Percentiles rank a stretch among this genome's conserved stretches.
Conservation (phyloP, 2,888 invertebrate genomes). For the Cantharis lateralis region DNA sequence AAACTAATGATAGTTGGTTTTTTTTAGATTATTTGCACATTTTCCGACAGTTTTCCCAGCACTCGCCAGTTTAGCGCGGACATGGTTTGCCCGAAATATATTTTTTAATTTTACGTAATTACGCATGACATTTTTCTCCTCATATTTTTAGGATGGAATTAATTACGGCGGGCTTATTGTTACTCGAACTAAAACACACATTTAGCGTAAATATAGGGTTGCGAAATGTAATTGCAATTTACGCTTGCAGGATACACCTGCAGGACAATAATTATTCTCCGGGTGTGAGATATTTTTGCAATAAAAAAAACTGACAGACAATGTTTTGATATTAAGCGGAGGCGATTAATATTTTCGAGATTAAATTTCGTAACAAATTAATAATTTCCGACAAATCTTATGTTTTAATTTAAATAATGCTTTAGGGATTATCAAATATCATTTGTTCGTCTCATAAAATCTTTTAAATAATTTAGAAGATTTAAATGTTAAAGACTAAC, state of each 20-base stretch:
- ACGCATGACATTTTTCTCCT: neutral
- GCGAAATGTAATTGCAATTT: neutral
- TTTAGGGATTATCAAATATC: neutral
- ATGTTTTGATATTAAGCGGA: neutral
- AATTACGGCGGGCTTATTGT: neutral
- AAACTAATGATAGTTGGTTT: conserved; percentile 1
- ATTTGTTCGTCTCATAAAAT: neutral
- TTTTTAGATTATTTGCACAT: neutral
- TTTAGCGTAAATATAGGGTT: neutral
- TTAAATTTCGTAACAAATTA: neutral
- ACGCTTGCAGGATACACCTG: neutral
- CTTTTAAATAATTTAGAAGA: neutral
- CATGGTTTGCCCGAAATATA: neutral
- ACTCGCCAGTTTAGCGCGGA: neutral
- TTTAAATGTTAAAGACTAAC: neutral
- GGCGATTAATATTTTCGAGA: neutral
- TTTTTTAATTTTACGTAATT: neutral
- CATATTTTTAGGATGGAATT: neutral
- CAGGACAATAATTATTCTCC: neutral
- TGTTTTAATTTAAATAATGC: neutral
- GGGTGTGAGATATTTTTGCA: neutral
- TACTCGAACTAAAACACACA: neutral
- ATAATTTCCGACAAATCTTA: neutral
- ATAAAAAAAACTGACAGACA: neutral
- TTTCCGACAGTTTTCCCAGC: neutral